Evolutionary conservation across 2,113 vertebrate species (phyloP), one percentile per base, ranked within the genome.

Genomic region (Grantiella picta): DNA sequence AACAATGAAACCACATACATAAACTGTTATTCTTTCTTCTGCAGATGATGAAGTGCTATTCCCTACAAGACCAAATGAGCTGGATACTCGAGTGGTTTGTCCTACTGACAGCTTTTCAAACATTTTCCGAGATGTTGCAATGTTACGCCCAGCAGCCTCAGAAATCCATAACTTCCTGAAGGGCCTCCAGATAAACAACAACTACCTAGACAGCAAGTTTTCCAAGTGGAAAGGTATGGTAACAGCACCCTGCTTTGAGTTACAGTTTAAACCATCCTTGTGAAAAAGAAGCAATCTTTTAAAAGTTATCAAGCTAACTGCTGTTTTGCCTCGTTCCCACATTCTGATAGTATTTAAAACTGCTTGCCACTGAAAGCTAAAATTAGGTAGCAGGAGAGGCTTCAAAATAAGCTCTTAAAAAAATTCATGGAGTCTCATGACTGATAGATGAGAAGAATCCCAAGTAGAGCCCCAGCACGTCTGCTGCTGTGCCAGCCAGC

Each of bases 161-260:
- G 96, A 98, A 86, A 97, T 98, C 90, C 96, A 90, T 80, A 98
- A 98, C 91, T 98, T 98, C 90, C 87, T 98, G 61, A 90, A 68
- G 11, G 98, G 98, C 36, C 17, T 98, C 79, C 97, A 98, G 78
- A 96, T 98, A 54, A 97, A 98, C 75, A 96, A 95, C 8, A 83
- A 86, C 61, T 98, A 98, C 82, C 72, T 98, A 44, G 94, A 98
- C 53, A 96, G 97, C 20, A 1, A 98, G 35, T 98, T 98, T 96
- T 94, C 95, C 63, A 97, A 19, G 45, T 98, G 98, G 98, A 98
- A 98, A 98, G 98, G 98, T 98, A 97, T 9, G 31, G 54, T 35
- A 49, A 28, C 10, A 63, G 23, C 40, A 79, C 5, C 4, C 19
- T 68, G 16, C 3, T 50, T 54, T 66, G 53, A 68, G 25, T 10